A percentile compares a stretch with the other conserved stretches of the same genome.
Evolutionary conservation across 2,113 vertebrate genomes (phyloP).

Genomic region (Beaufortia kweichowensis): DNA sequence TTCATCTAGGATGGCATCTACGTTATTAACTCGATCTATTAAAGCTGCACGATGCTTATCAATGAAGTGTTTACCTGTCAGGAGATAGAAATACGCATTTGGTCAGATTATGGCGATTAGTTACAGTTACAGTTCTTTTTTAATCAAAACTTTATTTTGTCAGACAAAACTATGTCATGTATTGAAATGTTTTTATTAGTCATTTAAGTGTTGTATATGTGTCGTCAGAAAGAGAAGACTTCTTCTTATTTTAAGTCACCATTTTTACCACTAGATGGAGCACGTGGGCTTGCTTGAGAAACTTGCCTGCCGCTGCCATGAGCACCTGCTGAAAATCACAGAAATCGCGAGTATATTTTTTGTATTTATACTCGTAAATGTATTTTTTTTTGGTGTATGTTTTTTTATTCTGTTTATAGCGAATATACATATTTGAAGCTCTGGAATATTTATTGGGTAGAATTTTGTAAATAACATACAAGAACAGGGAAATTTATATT

Average conservation of each 20-base stretch:
- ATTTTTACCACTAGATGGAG: slow-evolving; percentile 8
- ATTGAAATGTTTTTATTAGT: neutral
- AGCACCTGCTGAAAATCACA: slow-evolving; percentile 11
- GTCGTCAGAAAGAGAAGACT: no score
- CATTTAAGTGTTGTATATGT: no score
- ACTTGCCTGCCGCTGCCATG: neutral
- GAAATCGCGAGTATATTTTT: no score
- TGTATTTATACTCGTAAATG: no score
- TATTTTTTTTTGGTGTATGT: no score
- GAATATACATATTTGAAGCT: no score
- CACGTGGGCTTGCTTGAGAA: neutral
- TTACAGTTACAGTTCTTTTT: neutral
- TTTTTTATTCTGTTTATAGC: no score
- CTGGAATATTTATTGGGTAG: no score
- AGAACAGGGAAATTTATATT: no score
- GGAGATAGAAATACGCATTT: neutral
- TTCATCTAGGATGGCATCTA: slow-evolving; percentile 56
- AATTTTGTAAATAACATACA: neutral
- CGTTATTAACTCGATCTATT: slow-evolving; percentile 27
- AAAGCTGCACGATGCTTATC: slow-evolving; percentile 5
- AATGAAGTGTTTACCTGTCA: slow-evolving; percentile 52
- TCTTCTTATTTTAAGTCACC: no score
- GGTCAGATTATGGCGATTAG: neutral
- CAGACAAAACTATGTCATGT: neutral
- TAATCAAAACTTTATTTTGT: neutral